Evolutionary conservation across 2,888 invertebrate species (phyloP).

Genomic region (Eupithecia insigniata): DNA sequence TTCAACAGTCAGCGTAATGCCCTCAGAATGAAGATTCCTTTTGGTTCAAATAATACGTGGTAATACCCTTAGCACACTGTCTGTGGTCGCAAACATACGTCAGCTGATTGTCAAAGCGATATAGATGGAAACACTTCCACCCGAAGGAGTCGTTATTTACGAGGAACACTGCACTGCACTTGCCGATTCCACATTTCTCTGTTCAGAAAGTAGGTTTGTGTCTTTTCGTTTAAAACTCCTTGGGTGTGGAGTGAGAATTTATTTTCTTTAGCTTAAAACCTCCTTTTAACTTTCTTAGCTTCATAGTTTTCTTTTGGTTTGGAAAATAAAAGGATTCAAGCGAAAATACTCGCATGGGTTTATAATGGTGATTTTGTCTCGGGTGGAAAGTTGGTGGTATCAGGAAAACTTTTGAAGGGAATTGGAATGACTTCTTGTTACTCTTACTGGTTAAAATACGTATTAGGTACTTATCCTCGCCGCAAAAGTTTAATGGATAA

Average conservation of each 20-base stretch:
- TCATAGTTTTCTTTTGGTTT: background rate
- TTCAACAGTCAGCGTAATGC: background rate
- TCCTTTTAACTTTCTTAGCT: background rate
- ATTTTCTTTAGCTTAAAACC: background rate
- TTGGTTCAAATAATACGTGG: background rate
- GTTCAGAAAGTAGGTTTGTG: background rate
- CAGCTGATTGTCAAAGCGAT: constrained; percentile 15
- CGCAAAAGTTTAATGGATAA: constrained; percentile 25
- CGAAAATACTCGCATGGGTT: background rate
- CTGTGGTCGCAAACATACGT: background rate
- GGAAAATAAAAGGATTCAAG: background rate
- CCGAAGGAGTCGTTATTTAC: background rate
- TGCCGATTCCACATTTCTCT: constrained; percentile 3
- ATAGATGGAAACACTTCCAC: constrained; percentile 5
- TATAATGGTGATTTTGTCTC: background rate
- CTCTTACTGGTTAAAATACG: constrained; percentile 9
- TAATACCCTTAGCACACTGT: background rate
- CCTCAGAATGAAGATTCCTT: background rate
- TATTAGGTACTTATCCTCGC: constrained; percentile 6
- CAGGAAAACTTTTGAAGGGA: constrained; percentile 16
- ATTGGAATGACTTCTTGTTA: constrained; percentile 35
- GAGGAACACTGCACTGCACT: background rate
- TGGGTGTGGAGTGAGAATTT: background rate
- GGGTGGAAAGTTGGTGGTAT: background rate
- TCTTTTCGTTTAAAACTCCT: background rate